These are phyloP conservation scores for Callimorpha dominula DNA, from an alignment of 2,888 invertebrate species.

Conservation along the genomic window DNA sequence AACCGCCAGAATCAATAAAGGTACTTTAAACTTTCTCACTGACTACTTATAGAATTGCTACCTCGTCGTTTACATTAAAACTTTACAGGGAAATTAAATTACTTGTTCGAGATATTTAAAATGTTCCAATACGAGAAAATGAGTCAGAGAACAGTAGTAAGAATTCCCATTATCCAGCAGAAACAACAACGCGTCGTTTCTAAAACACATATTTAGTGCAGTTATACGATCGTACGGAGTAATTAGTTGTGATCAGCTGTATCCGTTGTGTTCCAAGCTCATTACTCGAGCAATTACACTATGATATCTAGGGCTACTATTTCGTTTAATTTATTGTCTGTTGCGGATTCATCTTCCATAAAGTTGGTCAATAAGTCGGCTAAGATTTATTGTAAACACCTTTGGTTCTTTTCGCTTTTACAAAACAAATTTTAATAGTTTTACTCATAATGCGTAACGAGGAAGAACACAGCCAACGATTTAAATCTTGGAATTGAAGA, in stretches of 20 bases:
- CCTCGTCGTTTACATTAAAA: constrained; percentile 24
- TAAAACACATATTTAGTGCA: constrained; percentile 25
- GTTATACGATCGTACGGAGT: constrained; percentile 31
- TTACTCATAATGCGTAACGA: not conserved
- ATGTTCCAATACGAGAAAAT: constrained; percentile 30
- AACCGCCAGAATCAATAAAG: not conserved
- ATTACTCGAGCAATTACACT: constrained; percentile 41
- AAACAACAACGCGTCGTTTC: constrained; percentile 26
- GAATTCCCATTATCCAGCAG: constrained; percentile 28
- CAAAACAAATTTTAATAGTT: not conserved
- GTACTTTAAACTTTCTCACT: not conserved
- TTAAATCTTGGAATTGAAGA: not conserved
- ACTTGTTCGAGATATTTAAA: constrained; percentile 33
- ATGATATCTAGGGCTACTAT: constrained; percentile 36
- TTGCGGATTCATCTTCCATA: constrained; percentile 12
- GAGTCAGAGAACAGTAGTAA: constrained; percentile 26
- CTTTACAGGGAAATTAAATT: constrained; percentile 37
- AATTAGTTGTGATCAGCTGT: constrained; percentile 43
- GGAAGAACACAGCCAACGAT: not conserved
- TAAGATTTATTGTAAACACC: not conserved
- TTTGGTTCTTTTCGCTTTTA: not conserved
- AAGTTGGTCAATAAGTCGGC: constrained; percentile 1
- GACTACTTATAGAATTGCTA: constrained; percentile 1
- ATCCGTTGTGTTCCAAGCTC: constrained; percentile 31
- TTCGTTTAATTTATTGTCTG: constrained; percentile 32